Evolutionary conservation across 2,113 vertebrate genomes (phyloP), one percentile per base, ranked within the genome.

Genomic region (Montifringilla adamsi): DNA sequence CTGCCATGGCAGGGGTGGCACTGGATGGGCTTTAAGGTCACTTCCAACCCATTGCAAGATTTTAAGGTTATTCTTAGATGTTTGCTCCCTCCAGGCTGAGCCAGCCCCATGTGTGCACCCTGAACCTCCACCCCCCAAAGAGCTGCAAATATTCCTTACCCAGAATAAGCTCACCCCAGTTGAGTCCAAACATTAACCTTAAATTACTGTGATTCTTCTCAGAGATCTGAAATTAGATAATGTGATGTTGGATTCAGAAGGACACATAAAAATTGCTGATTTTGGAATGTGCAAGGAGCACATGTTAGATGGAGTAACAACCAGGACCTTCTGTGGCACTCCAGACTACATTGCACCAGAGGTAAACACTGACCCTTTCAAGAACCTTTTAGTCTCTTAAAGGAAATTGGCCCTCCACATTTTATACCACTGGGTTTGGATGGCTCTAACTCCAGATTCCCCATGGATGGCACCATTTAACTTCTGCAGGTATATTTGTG

Each of bases 201-300:
- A 33, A 66, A 80, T 77, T 52, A 1, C 63, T 95, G 76, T 92
- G 46, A 89, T 97, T 96, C 94, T 93, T 70, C 83, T 9, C 79
- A 99, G 99, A 97, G 99, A 99, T 95, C 98, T 99, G 94, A 99
- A 99, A 97, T 97, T 99, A 85, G 99, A 99, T 64, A 99, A 99
- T 5, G 99, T 99, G 95, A 99, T 99, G 99, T 93, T 99, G 97
- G 99, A 99, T 90, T 98, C 97, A 3, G 99, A 99, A 97, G 99
- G 99, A 47, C 99, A 99, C 95, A 99, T 99, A 82, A 99, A 99
- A 97, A 99, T 99, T 22, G 99, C 99, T 30, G 99, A 99, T 96
- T 99, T 99, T 50, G 99, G 99, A 78, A 99, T 99, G 99, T 99
- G 99, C 95, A 99, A 99, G 96, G 99, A 99, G 28, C 99, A 98